Percentiles rank a stretch among this genome's conserved stretches.
Conservation (phyloP, 2,888 invertebrate species). For the Chrysopilus asiliformis region DNA sequence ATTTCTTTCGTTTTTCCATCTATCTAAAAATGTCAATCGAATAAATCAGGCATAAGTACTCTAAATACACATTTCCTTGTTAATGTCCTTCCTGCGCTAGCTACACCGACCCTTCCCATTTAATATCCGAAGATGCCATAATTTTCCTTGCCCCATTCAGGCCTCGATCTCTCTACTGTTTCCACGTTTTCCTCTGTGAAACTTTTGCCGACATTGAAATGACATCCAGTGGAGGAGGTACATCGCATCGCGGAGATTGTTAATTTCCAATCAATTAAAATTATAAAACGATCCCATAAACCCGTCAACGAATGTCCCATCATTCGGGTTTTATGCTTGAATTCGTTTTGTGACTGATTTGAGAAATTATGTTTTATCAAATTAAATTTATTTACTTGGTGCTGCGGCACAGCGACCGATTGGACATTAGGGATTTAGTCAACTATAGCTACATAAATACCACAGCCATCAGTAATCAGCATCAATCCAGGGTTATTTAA, state of each 20-base stretch:
- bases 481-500: neutral
- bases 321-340: too few species aligned
- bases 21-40: too few species aligned
- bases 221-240: neutral
- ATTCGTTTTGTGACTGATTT: too few species aligned
- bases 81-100: too few species aligned
- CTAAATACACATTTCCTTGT: too few species aligned
- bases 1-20: too few species aligned
- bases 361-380: slow-evolving; percentile 11
- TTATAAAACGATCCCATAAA: slow-evolving; percentile 21
- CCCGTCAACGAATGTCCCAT: too few species aligned
- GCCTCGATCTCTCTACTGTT: neutral
- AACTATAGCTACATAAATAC: neutral
- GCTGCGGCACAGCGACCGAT: neutral
- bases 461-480: neutral
- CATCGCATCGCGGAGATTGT: slow-evolving; percentile 13
- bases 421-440: neutral
- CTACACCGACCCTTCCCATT: too few species aligned
- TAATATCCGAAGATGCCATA: neutral
- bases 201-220: slow-evolving; percentile 1
- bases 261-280: slow-evolving; percentile 22
- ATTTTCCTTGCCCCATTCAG: slow-evolving; percentile 1
- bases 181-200: neutral
- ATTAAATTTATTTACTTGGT: slow-evolving; percentile 6
- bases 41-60: too few species aligned